These are phyloP conservation scores for Tachysurus fulvidraco DNA, from an alignment of 2,113 vertebrate species.

Conservation along the genomic window DNA sequence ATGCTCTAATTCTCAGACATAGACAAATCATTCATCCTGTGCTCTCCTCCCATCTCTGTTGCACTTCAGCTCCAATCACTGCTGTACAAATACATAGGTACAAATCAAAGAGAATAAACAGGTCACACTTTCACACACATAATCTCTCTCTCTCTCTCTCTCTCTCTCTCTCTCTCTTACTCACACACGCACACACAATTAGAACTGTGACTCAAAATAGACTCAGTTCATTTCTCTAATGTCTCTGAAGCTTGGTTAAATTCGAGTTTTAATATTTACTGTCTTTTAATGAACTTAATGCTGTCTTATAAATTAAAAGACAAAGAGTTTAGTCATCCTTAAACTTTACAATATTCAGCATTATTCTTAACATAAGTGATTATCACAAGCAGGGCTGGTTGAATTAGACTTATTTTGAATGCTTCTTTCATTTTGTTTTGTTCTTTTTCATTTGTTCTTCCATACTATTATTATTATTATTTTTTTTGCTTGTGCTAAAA, in stretches of 20 bases:
- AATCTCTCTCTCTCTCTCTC: no score
- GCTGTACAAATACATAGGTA: conserved; percentile 48
- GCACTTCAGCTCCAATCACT: conserved; percentile 37
- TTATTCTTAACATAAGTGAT: not conserved
- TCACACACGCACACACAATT: conserved; percentile 32
- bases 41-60: conserved; percentile 40
- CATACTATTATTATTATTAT: not conserved
- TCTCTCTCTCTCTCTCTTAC: no score
- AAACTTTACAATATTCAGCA: not conserved
- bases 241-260: conserved; percentile 1
- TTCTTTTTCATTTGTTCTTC: not conserved
- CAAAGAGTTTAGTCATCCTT: not conserved
- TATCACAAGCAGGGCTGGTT: not conserved
- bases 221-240: not conserved
- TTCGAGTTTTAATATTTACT: conserved; percentile 10
- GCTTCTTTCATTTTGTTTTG: not conserved
- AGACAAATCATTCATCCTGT: not conserved
- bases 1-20: not conserved
- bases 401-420: not conserved
- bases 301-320: not conserved
- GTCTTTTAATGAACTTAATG: not conserved
- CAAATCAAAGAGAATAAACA: conserved; percentile 21
- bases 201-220: not conserved
- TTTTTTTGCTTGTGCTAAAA: not conserved
- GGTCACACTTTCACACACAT: no score